Base-by-base conservation (phyloP, 2,888 invertebrate species). In the Nudaria mundana region DNA sequence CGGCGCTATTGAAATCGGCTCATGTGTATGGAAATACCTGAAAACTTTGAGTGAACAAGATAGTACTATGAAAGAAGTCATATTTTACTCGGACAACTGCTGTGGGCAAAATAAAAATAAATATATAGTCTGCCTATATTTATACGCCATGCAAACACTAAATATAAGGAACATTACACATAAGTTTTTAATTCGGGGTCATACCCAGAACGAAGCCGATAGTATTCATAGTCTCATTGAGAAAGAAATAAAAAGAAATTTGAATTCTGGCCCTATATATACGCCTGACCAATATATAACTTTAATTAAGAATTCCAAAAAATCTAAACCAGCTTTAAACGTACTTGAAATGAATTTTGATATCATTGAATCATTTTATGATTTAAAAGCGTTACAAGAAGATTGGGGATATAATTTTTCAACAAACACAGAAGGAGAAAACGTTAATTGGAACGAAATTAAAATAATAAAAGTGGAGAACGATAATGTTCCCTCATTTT, bases 181-280 rank as follows among this genome's bases (percentile, higher is more conserved):
- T n/a, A 53, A 52, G 41, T 52, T 35, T 39, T 38, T 54, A 16
- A 44, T 52, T 3, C 46, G 47, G 29, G 49, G 52, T 2, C 53
- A 56, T 34, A 51, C 52, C 0, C 54, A 55, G 39, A 56, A 43
- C 30, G 31, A 36, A 10, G 31, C 15, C 1, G 35, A 40, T 11
- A 31, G 22, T 5, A 30, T 42, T 2, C 56, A 56, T 31, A 48
- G 48, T 24, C 40, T 52, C 0, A 56, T 52, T 13, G 52, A 53
- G 24, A 48, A 55, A 20, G 45, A 54, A 38, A 43, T 48, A 22
- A 41, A 36, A 33, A 52, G 32, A 14, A 47, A 46, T 28, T n/a
- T 48, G 13, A 52, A 44, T 34, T 44, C 51, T 1, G n/a, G n/a
- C n/a, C n/a, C n/a, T n/a, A n/a, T n/a, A n/a, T n/a, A n/a, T n/a